Conservation (phyloP, 2,797 vertebrate species). For the Pitangus sulphuratus region DNA sequence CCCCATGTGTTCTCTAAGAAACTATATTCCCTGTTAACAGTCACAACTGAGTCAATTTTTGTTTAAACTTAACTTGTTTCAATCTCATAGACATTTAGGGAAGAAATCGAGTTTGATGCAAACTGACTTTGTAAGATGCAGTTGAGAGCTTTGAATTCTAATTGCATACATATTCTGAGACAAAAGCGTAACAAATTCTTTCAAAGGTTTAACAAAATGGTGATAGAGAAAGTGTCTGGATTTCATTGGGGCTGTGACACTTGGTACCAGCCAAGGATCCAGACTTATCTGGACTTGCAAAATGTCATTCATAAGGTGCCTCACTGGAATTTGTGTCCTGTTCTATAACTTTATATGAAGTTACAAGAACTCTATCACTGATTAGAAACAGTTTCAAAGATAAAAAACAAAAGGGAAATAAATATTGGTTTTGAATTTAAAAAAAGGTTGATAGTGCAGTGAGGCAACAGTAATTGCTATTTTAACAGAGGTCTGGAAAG, state of each 20-base stretch:
- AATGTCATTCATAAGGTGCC: background rate
- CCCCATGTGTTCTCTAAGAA: slow-evolving; percentile 11
- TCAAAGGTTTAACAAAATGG: background rate
- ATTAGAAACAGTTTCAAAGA: slow-evolving; percentile 8
- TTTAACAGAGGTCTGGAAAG: slow-evolving; percentile 35
- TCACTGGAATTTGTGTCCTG: background rate
- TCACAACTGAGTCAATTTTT: slow-evolving; percentile 28
- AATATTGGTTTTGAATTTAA: background rate
- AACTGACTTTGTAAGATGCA: background rate
- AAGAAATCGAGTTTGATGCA: slow-evolving; percentile 33
- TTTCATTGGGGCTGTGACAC: background rate
- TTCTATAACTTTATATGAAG: background rate
- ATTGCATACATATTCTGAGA: background rate
- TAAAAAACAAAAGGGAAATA: background rate
- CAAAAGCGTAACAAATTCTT: background rate
- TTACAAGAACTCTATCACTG: background rate
- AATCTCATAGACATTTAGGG: slow-evolving; percentile 1
- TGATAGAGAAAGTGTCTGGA: background rate
- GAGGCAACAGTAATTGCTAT: background rate
- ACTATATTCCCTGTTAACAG: background rate
- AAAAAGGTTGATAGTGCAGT: background rate
- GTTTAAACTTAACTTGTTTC: slow-evolving; percentile 35
- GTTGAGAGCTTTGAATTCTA: background rate
- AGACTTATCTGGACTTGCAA: background rate
- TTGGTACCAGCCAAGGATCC: background rate